phyloP scores from a whole-genome alignment of 2,113 vertebrate genomes.

The Burhinus bistriatus region DNA sequence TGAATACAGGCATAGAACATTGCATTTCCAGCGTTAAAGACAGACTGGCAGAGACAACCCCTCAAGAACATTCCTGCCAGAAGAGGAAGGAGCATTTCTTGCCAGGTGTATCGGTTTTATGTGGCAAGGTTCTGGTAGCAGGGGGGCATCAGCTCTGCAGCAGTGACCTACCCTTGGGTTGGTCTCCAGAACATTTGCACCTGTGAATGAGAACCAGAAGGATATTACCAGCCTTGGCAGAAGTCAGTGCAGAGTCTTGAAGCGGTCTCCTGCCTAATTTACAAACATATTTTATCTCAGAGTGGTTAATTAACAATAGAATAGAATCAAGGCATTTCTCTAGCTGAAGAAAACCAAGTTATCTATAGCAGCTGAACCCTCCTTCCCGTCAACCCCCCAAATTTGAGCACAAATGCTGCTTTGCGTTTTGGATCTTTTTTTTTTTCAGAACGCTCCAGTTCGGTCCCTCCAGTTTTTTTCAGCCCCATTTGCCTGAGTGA shows the following conservation, averaged over 20 bases:
- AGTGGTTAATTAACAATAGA: not conserved
- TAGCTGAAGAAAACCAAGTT: not conserved
- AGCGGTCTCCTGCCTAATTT: not conserved
- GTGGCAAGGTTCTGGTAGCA: not conserved
- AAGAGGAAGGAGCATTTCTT: not conserved
- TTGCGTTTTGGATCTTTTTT: not conserved
- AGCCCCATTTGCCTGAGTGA: not conserved
- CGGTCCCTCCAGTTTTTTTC: not conserved
- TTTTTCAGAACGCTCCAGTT: not conserved
- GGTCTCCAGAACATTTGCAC: not conserved
- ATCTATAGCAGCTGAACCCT: not conserved
- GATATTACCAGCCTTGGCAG: not conserved
- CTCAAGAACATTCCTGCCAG: not conserved
- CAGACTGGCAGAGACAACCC: not conserved
- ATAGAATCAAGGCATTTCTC: not conserved
- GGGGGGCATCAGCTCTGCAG: not conserved
- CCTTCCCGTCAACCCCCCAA: not conserved
- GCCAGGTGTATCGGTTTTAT: accelerated
- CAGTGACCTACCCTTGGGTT: accelerated
- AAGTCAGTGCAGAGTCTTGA: not conserved
- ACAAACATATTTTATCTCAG: not conserved
- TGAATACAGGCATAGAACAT: accelerated
- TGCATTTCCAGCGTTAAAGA: not conserved
- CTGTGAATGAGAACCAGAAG: not conserved
- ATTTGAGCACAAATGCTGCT: not conserved